A percentile compares a stretch with the other conserved stretches of the same genome.
These are phyloP conservation scores for Siderastrea radians DNA, from an alignment of 92 coral and sea anemone genomes.

Conservation along the genomic window DNA sequence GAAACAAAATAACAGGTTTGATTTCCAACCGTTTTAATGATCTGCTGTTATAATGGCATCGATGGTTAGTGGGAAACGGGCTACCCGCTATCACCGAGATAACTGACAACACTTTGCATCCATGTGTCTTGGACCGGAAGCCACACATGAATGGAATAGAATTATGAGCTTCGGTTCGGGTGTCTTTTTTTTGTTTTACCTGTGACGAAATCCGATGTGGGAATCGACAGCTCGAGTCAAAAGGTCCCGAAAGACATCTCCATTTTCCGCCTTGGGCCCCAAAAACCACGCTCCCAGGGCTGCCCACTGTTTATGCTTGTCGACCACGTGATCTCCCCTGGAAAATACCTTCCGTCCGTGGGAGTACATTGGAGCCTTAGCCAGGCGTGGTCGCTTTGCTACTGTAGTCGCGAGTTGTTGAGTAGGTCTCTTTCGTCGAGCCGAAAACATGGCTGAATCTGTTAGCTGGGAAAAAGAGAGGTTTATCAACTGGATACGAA, in stretches of 20 bases:
- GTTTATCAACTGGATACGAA: too few relatives aligned
- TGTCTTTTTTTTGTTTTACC: not conserved
- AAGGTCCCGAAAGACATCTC: conserved; percentile 66
- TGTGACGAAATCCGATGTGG: conserved; percentile 67
- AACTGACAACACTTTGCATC: too few relatives aligned
- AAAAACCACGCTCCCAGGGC: conserved; percentile 77
- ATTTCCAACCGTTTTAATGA: too few relatives aligned
- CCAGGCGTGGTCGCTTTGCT: conserved; percentile 6
- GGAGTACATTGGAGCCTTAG: conserved; percentile 23
- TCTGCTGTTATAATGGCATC: too few relatives aligned
- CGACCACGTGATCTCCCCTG: not conserved
- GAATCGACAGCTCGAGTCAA: conserved; percentile 63
- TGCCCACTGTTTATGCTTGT: conserved; percentile 40
- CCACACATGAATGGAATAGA: too few relatives aligned
- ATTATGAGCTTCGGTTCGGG: not conserved
- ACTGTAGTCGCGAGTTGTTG: not conserved
- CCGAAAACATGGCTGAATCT: not conserved
- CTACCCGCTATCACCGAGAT: too few relatives aligned
- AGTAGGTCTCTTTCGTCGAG: conserved; percentile 4
- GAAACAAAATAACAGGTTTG: too few relatives aligned
- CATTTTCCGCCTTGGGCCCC: conserved; percentile 94
- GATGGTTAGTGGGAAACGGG: too few relatives aligned
- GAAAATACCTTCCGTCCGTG: conserved; percentile 8
- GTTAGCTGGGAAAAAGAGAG: too few relatives aligned
- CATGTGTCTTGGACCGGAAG: too few relatives aligned